phyloP scores from a whole-genome alignment of 2,797 vertebrate species.

The Octomys mimax region DNA sequence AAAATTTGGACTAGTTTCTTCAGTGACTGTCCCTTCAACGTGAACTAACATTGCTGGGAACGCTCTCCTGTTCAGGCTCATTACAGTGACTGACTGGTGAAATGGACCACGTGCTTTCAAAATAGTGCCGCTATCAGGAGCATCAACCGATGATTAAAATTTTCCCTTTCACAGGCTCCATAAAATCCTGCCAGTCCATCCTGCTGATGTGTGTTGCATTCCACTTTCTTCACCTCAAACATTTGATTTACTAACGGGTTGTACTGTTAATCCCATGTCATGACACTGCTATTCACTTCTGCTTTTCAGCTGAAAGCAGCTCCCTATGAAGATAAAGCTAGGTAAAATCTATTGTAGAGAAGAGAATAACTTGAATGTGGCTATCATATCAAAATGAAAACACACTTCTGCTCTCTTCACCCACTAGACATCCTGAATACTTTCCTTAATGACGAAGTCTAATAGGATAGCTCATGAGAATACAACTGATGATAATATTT shows the following conservation, averaged over 20 bases:
- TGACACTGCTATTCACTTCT: slow-evolving; percentile 99
- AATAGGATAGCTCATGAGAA: slow-evolving; percentile 88
- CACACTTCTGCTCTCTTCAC: slow-evolving; percentile 94
- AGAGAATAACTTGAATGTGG: slow-evolving; percentile 92
- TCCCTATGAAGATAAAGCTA: slow-evolving; percentile 99
- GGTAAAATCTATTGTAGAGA: slow-evolving; percentile 98
- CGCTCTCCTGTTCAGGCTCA: slow-evolving; percentile 71
- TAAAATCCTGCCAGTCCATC: slow-evolving; percentile 92
- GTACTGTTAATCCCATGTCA: slow-evolving; percentile 99
- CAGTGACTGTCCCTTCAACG: slow-evolving; percentile 27
- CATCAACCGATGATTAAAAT: slow-evolving; percentile 79
- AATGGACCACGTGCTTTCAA: slow-evolving; percentile 74
- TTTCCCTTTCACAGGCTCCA: slow-evolving; percentile 78
- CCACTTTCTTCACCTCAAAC: slow-evolving; percentile 97
- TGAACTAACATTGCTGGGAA: slow-evolving; percentile 14
- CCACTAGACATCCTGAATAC: slow-evolving; percentile 90
- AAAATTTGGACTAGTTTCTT: slow-evolving; percentile 52
- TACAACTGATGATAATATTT: slow-evolving; percentile 71
- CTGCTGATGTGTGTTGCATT: slow-evolving; percentile 95
- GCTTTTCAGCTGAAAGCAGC: slow-evolving; percentile 98
- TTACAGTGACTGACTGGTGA: slow-evolving; percentile 71
- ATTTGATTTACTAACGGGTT: slow-evolving; percentile 98
- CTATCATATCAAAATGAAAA: slow-evolving; percentile 94
- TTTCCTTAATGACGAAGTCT: slow-evolving; percentile 90
- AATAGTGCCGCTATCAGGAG: slow-evolving; percentile 81